Conservation (phyloP, 2,113 vertebrate species). For the Spea bombifrons region DNA sequence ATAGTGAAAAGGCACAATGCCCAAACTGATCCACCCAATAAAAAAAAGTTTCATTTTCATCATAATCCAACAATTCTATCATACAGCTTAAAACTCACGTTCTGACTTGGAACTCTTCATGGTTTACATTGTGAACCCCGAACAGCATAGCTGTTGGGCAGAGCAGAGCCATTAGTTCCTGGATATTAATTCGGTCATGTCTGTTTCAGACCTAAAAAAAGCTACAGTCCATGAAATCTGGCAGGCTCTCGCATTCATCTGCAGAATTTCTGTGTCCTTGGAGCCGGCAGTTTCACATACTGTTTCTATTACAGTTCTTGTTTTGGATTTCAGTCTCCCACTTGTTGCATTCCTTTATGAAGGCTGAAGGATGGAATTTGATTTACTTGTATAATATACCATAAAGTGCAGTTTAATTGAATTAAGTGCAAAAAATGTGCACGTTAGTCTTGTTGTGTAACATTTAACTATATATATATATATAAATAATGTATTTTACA, state of each 20-base stretch:
- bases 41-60: slow-evolving; percentile 36
- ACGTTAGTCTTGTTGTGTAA: background rate
- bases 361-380: slow-evolving; percentile 29
- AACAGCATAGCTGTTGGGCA: slow-evolving; percentile 27
- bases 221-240: slow-evolving; percentile 39
- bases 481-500: background rate
- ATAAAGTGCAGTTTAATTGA: slow-evolving; percentile 38
- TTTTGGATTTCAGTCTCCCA: slow-evolving; percentile 42
- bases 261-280: slow-evolving; percentile 39
- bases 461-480: background rate
- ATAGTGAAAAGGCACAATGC: slow-evolving; percentile 25
- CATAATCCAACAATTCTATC: slow-evolving; percentile 39
- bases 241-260: slow-evolving; percentile 38
- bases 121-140: slow-evolving; percentile 19
- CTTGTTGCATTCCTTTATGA: slow-evolving; percentile 38
- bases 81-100: slow-evolving; percentile 29
- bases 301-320: slow-evolving; percentile 44
- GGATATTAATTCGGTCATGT: slow-evolving; percentile 45
- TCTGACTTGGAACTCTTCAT: slow-evolving; percentile 29
- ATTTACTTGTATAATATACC: slow-evolving; percentile 31
- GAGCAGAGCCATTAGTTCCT: slow-evolving; percentile 37
- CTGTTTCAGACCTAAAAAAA: slow-evolving; percentile 44
- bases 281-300: slow-evolving; percentile 37
- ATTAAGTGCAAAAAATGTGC: slow-evolving; percentile 15
- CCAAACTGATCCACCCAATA: slow-evolving; percentile 33